Base-by-base conservation (phyloP, 1,140 invertebrate genomes). In the Drosophila hydei region DNA sequence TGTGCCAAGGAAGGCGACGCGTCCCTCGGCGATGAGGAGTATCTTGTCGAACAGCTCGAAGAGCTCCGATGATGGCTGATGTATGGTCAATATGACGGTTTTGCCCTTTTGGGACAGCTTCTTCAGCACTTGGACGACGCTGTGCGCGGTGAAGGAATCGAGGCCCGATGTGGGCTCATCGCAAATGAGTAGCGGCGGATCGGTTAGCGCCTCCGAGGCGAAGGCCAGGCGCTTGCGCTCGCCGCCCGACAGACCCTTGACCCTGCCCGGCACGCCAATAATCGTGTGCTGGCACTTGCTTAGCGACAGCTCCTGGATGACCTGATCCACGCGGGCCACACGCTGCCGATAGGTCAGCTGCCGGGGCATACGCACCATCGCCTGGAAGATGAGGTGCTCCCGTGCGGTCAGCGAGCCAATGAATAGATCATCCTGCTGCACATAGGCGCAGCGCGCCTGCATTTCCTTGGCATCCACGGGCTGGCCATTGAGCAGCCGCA, bases 181-280 rank as follows among this genome's bases (percentile, higher is more conserved):
- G 91, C 98, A 99, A 89, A 99, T 98, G 94, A 99, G 94, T 33
- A 99, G 92, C 1, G 97, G 96, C 2, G 98, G 98, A 93, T 99
- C 96, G 0, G 97, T 99, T 18, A 99, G 92, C 48, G 98, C 97
- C 93, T 99, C 98, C 0, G 97, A 97, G 25, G 98, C 98, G 92
- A 99, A 99, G 0, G 98, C 96, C n/a, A 99, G 92, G 75, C 98
- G 94, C 91, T 98, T 99, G 93, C 96, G 96, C 92, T 99, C 98
- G 0, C 98, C 98, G 14, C 98, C 98, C 0, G 98, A 99, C 25
- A 99, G 96, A 0, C 98, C 97, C 93, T 98, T 98, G 0, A 97
- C 92, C 48, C 95, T 92, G 1, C 97, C 97, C 0, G 96, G 94
- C 67, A 96, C 94, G 1, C 97, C 97, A 72, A 99, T 99, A 11